Base-by-base conservation (phyloP, 1,140 invertebrate genomes). In the Drosophila lini region DNA sequence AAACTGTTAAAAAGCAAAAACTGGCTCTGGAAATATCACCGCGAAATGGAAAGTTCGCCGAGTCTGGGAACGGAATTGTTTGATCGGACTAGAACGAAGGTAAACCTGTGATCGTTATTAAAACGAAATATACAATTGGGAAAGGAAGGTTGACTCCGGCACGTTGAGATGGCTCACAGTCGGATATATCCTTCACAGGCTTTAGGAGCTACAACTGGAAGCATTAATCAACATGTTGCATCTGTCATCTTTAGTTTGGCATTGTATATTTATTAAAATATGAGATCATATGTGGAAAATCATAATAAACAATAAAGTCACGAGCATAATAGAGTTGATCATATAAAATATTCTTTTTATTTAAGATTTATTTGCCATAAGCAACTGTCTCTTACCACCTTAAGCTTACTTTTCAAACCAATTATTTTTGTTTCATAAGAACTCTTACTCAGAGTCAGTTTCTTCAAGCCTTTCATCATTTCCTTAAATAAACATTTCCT, bases 11-110 rank as follows among this genome's bases (percentile, higher is more conserved):
- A 38, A 16, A 7, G 15, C 25, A 4, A 73, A 55, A 76, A 76
- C 61, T 76, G 73, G 41, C 74, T 67, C 41, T 76, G 47, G 25
- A 76, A 76, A 67, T 57, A 76, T 59, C 61, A 50, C 38, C 15
- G 32, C 28, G 74, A 76, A 76, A 76, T 67, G 38, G 73, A 76
- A 75, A 76, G 73, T 70, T 52, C 13, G 16, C 5, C 15, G 11
- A 31, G 59, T 47, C 47, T 69, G 65, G 61, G 31, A 69, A 69
- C 65, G 61, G 61, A 65, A 31, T 52, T 65, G 31, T 45, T 28
- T 16, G 36, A 57, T 71, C 50, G 25, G 41, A 11, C 41, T 48
- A 71, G 65, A 71, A 71, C 13, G 68, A 71, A 71, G 68, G 68
- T 16, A 41, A 71, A 71, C 68, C 42, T 47, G 65, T 71, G 52